Evolutionary conservation across 1,140 invertebrate genomes (phyloP), one percentile per base, ranked within the genome.

Genomic region (Dendroctonus ponderosae): DNA sequence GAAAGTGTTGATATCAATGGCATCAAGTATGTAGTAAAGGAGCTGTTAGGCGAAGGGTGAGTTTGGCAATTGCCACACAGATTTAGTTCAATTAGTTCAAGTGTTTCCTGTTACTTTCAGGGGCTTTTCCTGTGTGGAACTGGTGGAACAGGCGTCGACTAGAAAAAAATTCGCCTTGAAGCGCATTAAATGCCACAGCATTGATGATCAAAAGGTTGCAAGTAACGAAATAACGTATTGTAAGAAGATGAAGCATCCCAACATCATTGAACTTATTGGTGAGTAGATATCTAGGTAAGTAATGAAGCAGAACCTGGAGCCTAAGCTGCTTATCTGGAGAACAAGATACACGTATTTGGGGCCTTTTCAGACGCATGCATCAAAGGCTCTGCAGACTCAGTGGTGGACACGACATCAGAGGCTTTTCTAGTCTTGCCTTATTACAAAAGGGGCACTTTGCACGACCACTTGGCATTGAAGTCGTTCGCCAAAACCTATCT

Each of bases 41-140:
- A 91, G 73, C 80, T 86, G 70, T 81, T 93, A 41, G 91, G 89
- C 57, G 87, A 91, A 80, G 91, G 91, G 91, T 90, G 85, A 84
- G 78, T 77, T 44, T 44, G n/a, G 41, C 26, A 26, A 26, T 26
- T 26, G 26, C 26, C 26, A 26, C 26, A 26, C 26, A 26, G 26
- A 26, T 26, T 26, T 26, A 1, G 1, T 2, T 26, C 26, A 26
- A 1, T 26, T 26, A 26, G 26, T 26, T 7, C 39, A 66, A n/a
- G 14, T 26, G 5, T 14, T 46, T 9, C 12, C 12, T 26, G 72
- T 82, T 12, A 51, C 2, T 68, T 52, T 85, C 76, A 94, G 92
- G 37, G 92, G 92, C 14, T 94, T 94, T 74, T 93, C 91, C 76
- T 86, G 87, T 64, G 90, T 95, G 60, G 87, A 89, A 72, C 80